A percentile compares a stretch with the other conserved stretches of the same genome.
Conservation (phyloP, 2,113 vertebrate species). For the Crotalus horridus region DNA sequence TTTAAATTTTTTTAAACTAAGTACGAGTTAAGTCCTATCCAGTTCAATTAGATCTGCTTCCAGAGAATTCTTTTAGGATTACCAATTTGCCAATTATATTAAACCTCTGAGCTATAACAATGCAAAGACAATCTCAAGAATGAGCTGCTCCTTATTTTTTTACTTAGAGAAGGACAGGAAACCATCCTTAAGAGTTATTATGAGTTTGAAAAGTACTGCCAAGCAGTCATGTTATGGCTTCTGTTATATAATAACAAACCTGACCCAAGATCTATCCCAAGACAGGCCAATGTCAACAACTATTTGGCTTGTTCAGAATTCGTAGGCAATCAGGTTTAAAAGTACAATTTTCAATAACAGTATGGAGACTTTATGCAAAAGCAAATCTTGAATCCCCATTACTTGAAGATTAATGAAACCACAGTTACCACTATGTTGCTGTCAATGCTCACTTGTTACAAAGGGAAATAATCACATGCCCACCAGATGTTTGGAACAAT, state of each 20-base stretch:
- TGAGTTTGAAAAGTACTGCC: background rate
- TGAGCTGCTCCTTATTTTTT: background rate
- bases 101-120: background rate
- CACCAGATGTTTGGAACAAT: background rate
- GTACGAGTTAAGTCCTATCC: background rate
- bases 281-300: background rate
- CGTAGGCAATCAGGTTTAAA: background rate
- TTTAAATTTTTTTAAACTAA: too few species aligned
- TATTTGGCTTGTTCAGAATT: background rate
- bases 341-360: background rate
- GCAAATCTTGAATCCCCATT: background rate
- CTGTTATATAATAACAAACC: background rate
- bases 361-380: background rate
- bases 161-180: background rate
- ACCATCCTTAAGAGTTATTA: background rate
- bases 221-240: background rate
- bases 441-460: conserved; percentile 14
- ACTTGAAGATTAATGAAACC: background rate
- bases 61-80: background rate
- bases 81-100: background rate
- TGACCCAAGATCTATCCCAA: background rate
- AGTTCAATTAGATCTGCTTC: background rate
- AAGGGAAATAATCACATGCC: background rate
- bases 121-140: background rate
- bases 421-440: conserved; percentile 8